Evolutionary conservation across 1,140 invertebrate genomes (phyloP).

Genomic region (Akabosia matsudoensis): DNA sequence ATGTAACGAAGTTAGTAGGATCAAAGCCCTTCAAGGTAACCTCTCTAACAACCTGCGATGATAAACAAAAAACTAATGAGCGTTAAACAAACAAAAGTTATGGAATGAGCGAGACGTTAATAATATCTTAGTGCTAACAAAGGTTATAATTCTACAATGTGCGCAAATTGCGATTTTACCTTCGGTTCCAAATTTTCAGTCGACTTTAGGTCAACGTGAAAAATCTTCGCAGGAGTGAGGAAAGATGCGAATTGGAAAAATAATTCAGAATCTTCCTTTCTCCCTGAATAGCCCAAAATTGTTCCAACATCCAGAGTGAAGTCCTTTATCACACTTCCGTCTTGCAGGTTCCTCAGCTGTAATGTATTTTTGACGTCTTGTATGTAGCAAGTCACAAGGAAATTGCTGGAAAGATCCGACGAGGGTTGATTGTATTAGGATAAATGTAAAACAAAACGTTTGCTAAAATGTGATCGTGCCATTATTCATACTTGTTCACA

Average conservation of each 20-base stretch:
- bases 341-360: conserved; percentile 72
- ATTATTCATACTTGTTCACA: conserved; percentile 61
- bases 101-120: no score
- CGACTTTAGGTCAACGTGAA: conserved; percentile 74
- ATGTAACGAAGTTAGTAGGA: conserved; percentile 71
- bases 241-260: conserved; percentile 95
- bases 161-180: conserved; percentile 52
- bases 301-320: conserved; percentile 84
- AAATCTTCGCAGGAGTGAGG: conserved; percentile 85
- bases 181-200: conserved; percentile 62
- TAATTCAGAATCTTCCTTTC: conserved; percentile 80
- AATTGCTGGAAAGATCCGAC: conserved; percentile 57
- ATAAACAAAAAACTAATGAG: conserved; percentile 41
- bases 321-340: conserved; percentile 67
- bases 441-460: no score
- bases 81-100: no score
- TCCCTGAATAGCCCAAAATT: conserved; percentile 76
- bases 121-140: no score
- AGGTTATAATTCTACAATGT: conserved; percentile 11
- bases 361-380: conserved; percentile 82
- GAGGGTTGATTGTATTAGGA: no score
- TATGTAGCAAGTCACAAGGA: conserved; percentile 86
- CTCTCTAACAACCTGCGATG: conserved; percentile 79
- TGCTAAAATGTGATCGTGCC: no score
- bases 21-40: conserved; percentile 82